A percentile compares a stretch with the other conserved stretches of the same genome.
Conservation (phyloP, 2,113 vertebrate species). For the Rhabdornis inornatus region DNA sequence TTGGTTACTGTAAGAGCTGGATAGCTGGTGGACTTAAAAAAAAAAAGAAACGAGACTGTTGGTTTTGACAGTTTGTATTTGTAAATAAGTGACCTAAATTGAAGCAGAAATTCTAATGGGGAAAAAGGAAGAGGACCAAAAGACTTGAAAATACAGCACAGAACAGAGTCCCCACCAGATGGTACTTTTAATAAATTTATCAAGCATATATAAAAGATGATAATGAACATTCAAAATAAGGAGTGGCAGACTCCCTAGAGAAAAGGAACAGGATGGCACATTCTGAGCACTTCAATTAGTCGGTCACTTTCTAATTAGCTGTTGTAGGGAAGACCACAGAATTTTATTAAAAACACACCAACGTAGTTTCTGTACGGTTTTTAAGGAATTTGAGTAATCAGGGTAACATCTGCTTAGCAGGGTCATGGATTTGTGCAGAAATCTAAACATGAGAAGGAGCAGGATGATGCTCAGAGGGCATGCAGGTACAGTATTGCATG, state of each 20-base stretch:
- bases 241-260: slow-evolving; percentile 38
- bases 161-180: slow-evolving; percentile 70
- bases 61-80: slow-evolving; percentile 48
- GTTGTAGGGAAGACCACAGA: background rate
- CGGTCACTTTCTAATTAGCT: slow-evolving; percentile 27
- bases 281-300: slow-evolving; percentile 39
- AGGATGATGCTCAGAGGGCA: background rate
- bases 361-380: background rate
- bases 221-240: slow-evolving; percentile 65
- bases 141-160: slow-evolving; percentile 34
- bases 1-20: slow-evolving; percentile 25
- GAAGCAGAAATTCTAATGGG: slow-evolving; percentile 59
- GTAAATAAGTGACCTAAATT: slow-evolving; percentile 70
- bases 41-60: background rate
- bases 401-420: background rate
- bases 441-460: background rate
- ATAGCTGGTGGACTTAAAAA: background rate
- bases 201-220: slow-evolving; percentile 48
- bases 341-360: background rate
- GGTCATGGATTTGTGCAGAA: background rate
- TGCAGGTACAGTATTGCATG: background rate
- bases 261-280: background rate
- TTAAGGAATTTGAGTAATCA: background rate
- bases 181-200: slow-evolving; percentile 78
- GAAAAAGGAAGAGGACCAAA: slow-evolving; percentile 36